Conservation (phyloP, 2,797 vertebrate species). For the Loris lydekkerianus region DNA sequence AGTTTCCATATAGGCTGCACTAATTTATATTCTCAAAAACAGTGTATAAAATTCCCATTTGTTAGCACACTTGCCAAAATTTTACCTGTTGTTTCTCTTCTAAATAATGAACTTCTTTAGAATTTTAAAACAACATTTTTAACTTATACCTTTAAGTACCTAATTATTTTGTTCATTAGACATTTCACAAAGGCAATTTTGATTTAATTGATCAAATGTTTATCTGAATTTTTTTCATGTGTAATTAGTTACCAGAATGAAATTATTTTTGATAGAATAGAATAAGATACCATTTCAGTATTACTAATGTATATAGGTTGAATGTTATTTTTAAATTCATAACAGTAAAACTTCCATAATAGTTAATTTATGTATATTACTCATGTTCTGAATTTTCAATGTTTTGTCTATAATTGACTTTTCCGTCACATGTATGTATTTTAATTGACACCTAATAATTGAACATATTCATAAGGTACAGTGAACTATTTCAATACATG, state of each 20-base stretch:
- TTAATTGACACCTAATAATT: too few relatives aligned
- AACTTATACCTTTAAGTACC: background rate
- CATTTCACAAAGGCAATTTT: background rate
- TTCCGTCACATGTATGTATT: background rate
- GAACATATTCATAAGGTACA: too few relatives aligned
- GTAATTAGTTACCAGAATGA: background rate
- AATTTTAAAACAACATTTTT: background rate
- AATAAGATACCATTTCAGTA: background rate
- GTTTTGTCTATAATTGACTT: background rate
- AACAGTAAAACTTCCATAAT: background rate
- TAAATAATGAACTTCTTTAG: background rate
- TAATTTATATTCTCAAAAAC: background rate
- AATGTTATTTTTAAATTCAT: background rate
- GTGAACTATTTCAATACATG: too few relatives aligned
- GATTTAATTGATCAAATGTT: background rate
- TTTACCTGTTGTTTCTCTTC: background rate
- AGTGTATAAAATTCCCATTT: background rate
- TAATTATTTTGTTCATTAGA: background rate
- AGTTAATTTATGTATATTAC: background rate
- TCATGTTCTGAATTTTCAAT: background rate
- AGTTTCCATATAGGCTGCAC: background rate
- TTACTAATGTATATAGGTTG: background rate
- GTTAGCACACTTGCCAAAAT: background rate
- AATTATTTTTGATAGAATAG: background rate
- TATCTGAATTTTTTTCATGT: background rate